Percentiles rank a stretch among this genome's conserved stretches.
Conservation (phyloP, 2,113 vertebrate genomes). For the Taurulus bubalis region DNA sequence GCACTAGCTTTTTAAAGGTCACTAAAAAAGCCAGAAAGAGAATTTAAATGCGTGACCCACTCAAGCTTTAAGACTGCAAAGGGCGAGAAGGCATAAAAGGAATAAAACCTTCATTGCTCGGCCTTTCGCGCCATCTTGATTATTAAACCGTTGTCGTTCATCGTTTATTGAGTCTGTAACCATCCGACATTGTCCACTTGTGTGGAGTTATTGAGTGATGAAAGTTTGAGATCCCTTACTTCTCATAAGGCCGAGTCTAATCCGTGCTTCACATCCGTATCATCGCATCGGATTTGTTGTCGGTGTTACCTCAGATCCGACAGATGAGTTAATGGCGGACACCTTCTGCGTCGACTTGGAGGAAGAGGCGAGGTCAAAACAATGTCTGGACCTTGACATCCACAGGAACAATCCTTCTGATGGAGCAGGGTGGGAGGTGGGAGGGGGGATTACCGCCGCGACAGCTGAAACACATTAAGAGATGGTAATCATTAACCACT, state of each 20-base stretch:
- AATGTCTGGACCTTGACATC: slow-evolving; percentile 33
- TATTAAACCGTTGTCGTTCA: neutral
- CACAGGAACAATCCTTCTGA: slow-evolving; percentile 25
- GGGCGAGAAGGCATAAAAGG: neutral
- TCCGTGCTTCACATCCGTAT: neutral
- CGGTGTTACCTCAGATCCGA: neutral
- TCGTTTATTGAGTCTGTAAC: slow-evolving; percentile 25
- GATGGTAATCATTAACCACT: slow-evolving; percentile 77
- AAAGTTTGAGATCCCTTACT: neutral
- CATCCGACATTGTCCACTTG: neutral
- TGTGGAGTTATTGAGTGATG: slow-evolving; percentile 17
- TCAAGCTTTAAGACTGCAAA: neutral
- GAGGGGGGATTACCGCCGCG: slow-evolving; percentile 42
- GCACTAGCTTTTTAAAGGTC: neutral
- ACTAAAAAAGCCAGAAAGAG: no score
- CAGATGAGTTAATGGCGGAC: slow-evolving; percentile 27
- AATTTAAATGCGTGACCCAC: neutral
- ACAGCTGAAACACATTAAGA: slow-evolving; percentile 64
- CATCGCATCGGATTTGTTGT: neutral
- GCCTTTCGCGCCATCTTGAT: slow-evolving; percentile 9
- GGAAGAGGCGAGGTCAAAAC: slow-evolving; percentile 46
- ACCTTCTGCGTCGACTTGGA: neutral
- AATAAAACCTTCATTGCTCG: neutral
- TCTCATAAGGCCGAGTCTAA: slow-evolving; percentile 25
- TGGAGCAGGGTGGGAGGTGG: slow-evolving; percentile 8